Evolutionary conservation across 2,113 vertebrate species (phyloP).

Genomic region (Atractosteus spatula): DNA sequence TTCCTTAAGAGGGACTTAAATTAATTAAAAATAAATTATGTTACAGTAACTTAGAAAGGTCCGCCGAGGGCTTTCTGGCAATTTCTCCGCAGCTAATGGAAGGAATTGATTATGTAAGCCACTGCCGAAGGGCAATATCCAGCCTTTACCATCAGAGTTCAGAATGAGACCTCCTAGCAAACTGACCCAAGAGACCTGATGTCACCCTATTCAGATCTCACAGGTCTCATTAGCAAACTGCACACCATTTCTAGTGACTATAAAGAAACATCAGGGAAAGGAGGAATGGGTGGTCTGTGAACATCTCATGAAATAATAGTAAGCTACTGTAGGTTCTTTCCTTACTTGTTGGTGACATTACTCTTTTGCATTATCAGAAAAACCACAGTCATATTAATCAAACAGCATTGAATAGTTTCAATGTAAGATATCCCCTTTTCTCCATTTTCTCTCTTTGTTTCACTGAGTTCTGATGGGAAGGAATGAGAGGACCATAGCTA

Average conservation of each 20-base stretch:
- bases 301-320: too few relatives aligned
- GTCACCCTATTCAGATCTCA: not conserved
- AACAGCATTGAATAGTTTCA: too few relatives aligned
- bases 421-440: too few relatives aligned
- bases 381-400: too few relatives aligned
- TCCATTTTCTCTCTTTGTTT: too few relatives aligned
- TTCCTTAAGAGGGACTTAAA: slow-evolving; percentile 36
- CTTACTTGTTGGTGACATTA: too few relatives aligned
- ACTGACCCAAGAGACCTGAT: slow-evolving; percentile 18
- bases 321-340: too few relatives aligned
- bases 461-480: too few relatives aligned
- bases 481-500: too few relatives aligned
- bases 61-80: slow-evolving; percentile 21
- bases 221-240: not conserved
- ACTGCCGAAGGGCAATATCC: slow-evolving; percentile 5
- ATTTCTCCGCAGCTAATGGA: slow-evolving; percentile 35
- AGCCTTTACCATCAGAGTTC: slow-evolving; percentile 22
- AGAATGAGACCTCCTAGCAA: slow-evolving; percentile 16
- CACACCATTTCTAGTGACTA: not conserved
- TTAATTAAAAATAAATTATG: slow-evolving; percentile 50
- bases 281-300: too few relatives aligned
- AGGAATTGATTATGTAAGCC: slow-evolving; percentile 38
- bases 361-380: too few relatives aligned
- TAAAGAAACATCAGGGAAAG: too few relatives aligned
- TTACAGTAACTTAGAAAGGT: slow-evolving; percentile 26